Base-by-base conservation (phyloP, 2,797 vertebrate species). In the Bovichtus diacanthus region DNA sequence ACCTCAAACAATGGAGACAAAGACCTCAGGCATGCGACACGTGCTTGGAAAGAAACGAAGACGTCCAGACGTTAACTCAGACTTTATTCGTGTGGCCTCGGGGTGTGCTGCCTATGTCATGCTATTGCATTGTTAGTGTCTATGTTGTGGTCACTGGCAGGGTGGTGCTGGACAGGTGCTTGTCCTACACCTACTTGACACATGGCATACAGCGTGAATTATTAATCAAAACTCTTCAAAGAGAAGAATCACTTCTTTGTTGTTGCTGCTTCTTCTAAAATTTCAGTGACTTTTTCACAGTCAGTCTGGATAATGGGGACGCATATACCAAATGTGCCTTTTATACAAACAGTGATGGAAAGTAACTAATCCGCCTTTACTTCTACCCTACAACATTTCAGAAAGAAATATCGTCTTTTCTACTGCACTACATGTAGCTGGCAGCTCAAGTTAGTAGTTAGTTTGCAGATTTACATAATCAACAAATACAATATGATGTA, bases 91-190 rank as follows among this genome's bases (percentile, higher is more conserved):
- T 12, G 5, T 6, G 27, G 65, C 62, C 63, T 64, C 21, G 1
- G 65, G 65, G 18, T 36, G 23, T 29, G 51, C 49, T 72, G 51
- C 53, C 39, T 38, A 6, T 63, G 36, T 70, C 50, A 44, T 59
- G 23, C 16, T 16, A 12, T 25, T 47, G 27, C 34, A 69, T 44
- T 61, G 63, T 72, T 27, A 13, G 21, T 19, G 47, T 54, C 53
- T 72, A 63, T 46, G 51, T 79, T 67, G 74, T 55, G 71, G 74
- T 78, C 53, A 29, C 9, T 46, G 71, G 78, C 70, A 69, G 46
- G 49, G 63, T 29, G 70, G 54, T 39, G 56, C 59, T n/a, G 13
- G 41, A 74, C 80, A 89, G 82, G 66, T 88, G 79, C 43, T 78
- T 13, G 0, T 58, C 70, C 25, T 59, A 55, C 81, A 27, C 12